phyloP scores from a whole-genome alignment of 2,888 invertebrate genomes.

The Clepsis dumicolana region DNA sequence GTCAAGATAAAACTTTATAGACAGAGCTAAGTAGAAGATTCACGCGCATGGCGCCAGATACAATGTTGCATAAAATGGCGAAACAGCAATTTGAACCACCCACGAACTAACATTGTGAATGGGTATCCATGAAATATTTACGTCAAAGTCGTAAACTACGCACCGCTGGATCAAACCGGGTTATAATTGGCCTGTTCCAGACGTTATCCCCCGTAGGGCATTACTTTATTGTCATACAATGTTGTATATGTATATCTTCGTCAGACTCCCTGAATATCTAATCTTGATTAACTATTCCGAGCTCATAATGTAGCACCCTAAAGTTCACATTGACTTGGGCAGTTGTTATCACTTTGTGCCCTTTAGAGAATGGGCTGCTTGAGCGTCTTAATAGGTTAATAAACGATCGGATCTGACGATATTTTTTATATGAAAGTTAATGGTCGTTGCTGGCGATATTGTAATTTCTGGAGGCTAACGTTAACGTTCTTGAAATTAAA shows the following conservation, averaged over 20 bases:
- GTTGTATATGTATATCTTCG: not conserved
- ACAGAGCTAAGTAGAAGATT: too few relatives aligned
- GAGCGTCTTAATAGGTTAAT: constrained; percentile 4
- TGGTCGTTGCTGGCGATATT: constrained; percentile 4
- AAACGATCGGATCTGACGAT: constrained; percentile 7
- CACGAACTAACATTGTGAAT: not conserved
- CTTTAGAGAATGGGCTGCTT: not conserved
- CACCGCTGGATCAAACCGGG: constrained; percentile 5
- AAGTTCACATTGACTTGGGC: not conserved
- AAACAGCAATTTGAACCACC: not conserved
- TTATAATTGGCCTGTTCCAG: constrained; percentile 8
- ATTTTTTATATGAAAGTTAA: constrained; percentile 8
- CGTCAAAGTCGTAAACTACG: not conserved
- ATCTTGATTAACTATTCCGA: not conserved
- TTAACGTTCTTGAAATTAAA: not conserved
- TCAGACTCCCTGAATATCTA: not conserved
- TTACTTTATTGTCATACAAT: constrained; percentile 12
- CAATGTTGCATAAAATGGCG: not conserved
- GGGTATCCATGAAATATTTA: constrained; percentile 6
- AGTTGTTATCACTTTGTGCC: not conserved
- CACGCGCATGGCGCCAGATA: not conserved
- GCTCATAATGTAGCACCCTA: not conserved
- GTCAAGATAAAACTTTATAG: too few relatives aligned
- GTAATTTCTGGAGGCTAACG: not conserved
- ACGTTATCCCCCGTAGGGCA: constrained; percentile 8